phyloP scores from a whole-genome alignment of 2,113 vertebrate genomes.

The Motacilla tschutschensis region DNA sequence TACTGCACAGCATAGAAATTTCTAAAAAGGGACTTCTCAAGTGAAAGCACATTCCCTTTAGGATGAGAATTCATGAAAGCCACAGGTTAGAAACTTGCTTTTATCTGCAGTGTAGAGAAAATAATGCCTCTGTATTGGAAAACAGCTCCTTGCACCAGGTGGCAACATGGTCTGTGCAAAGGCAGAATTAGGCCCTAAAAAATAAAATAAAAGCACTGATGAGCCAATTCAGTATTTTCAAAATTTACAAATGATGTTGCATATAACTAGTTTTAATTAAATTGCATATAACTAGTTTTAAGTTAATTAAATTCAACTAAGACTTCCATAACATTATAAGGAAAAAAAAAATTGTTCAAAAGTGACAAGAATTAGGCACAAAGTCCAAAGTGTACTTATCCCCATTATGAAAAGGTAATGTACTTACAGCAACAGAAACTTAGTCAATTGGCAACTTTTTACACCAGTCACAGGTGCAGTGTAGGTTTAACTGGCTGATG shows the following conservation, averaged over 20 bases:
- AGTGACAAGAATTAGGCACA: not conserved
- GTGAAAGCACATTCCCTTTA: not conserved
- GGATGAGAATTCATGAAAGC: not conserved
- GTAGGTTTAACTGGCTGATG: not conserved
- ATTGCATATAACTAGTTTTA: not conserved
- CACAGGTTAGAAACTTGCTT: not conserved
- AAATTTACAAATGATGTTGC: not conserved
- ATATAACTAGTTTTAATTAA: not conserved
- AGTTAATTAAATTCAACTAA: not conserved
- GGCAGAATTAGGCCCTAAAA: not conserved
- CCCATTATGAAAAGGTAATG: not conserved
- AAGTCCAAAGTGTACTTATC: not conserved
- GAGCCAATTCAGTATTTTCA: not conserved
- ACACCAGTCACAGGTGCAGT: not conserved
- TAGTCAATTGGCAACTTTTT: not conserved
- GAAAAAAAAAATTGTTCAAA: not conserved
- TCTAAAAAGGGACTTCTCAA: not conserved
- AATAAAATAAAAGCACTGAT: not conserved
- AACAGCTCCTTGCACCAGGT: not conserved
- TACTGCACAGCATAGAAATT: not conserved
- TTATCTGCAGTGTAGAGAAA: not conserved
- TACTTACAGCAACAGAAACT: not conserved
- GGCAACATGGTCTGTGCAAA: fast-evolving
- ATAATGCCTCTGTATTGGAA: not conserved
- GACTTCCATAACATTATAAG: not conserved